A percentile compares a stretch with the other conserved stretches of the same genome.
Evolutionary conservation across 2,113 vertebrate genomes (phyloP).

Genomic region (Hyperoodon ampullatus): DNA sequence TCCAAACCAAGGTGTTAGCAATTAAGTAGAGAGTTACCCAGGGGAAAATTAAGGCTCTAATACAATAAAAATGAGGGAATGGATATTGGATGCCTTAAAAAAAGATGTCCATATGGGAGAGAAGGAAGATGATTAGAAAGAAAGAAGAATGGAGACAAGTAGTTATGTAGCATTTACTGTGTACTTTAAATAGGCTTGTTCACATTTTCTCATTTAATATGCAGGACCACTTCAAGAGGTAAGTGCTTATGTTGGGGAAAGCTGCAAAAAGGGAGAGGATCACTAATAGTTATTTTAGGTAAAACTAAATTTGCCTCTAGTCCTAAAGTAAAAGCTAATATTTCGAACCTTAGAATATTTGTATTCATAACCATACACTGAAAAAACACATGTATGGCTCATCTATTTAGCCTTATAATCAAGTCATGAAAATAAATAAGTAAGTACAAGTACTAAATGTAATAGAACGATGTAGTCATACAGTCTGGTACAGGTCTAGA

Average conservation of each 20-base stretch:
- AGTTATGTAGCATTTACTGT: background rate
- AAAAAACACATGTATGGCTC: background rate
- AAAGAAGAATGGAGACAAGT: background rate
- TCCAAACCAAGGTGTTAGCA: background rate
- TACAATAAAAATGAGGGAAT: background rate
- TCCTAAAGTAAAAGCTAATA: background rate
- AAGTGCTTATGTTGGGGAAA: background rate
- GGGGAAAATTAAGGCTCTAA: background rate
- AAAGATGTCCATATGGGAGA: background rate
- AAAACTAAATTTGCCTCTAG: background rate
- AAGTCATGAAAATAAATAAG: background rate
- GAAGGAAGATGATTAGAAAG: background rate
- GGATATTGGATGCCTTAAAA: background rate
- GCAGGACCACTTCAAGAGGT: background rate
- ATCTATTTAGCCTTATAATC: background rate
- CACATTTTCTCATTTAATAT: background rate
- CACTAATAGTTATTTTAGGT: background rate
- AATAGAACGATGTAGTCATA: background rate
- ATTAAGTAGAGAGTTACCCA: background rate
- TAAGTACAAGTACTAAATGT: background rate
- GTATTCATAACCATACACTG: background rate
- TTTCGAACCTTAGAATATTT: background rate
- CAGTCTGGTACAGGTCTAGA: background rate
- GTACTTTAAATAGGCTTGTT: background rate
- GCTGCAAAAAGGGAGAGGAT: background rate